phyloP scores from a whole-genome alignment of 2,113 vertebrate species.

The Onychorhynchus coronatus region DNA sequence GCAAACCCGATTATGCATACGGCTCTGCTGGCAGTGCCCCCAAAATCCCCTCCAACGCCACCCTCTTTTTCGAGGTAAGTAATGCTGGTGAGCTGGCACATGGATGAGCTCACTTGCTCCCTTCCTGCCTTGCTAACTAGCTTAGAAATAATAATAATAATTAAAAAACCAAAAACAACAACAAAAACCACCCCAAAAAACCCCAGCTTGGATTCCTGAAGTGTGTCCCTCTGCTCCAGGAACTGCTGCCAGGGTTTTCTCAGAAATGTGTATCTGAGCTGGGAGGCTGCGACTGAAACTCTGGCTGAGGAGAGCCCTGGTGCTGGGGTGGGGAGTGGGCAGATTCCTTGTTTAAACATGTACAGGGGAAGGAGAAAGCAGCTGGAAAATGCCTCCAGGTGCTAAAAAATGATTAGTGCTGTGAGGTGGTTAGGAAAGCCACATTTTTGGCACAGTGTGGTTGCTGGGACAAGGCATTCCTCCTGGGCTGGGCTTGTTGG shows the following conservation, averaged over 20 bases:
- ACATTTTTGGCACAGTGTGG: neutral
- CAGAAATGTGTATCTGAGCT: slow-evolving; percentile 68
- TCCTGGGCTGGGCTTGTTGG: neutral
- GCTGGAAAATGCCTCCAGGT: slow-evolving; percentile 4
- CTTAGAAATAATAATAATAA: neutral
- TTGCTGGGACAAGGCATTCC: neutral
- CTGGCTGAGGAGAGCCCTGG: neutral
- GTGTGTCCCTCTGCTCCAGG: slow-evolving; percentile 60
- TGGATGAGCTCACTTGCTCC: neutral
- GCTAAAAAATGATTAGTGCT: neutral
- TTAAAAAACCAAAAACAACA: no score
- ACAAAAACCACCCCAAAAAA: neutral
- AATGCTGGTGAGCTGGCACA: neutral
- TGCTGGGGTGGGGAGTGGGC: neutral
- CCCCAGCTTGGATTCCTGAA: slow-evolving; percentile 62
- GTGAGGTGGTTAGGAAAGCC: neutral
- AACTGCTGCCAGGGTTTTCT: slow-evolving; percentile 68
- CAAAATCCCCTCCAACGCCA: slow-evolving; percentile 89
- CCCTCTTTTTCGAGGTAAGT: slow-evolving; percentile 88
- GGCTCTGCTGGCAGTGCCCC: slow-evolving; percentile 85
- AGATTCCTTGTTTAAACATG: neutral
- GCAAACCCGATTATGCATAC: slow-evolving; percentile 90
- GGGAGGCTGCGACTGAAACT: slow-evolving; percentile 27
- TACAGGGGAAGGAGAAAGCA: neutral
- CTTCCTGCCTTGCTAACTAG: neutral